Conservation (phyloP, 23 tunicate species). For the Ascidia mentula region DNA sequence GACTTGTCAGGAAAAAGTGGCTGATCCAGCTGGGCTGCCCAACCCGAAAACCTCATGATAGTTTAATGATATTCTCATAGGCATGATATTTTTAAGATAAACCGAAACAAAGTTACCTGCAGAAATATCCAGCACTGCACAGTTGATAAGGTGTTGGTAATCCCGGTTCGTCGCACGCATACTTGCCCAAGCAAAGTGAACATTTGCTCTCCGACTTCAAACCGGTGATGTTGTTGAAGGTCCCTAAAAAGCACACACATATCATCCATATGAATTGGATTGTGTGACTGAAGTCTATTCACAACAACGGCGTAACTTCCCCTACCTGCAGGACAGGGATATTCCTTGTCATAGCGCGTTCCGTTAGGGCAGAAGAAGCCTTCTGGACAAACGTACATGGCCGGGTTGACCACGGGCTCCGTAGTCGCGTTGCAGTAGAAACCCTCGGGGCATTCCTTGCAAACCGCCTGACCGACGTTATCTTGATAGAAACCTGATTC, state of each 20-base stretch:
- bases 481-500: slow-evolving; percentile 83
- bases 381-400: slow-evolving; percentile 55
- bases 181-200: slow-evolving; percentile 42
- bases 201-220: slow-evolving; percentile 31
- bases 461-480: slow-evolving; percentile 18
- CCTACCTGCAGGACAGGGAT: slow-evolving; percentile 83
- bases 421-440: slow-evolving; percentile 66
- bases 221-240: slow-evolving; percentile 70
- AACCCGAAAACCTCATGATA: no score
- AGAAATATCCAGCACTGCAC: slow-evolving; percentile 76
- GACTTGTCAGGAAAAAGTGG: no score
- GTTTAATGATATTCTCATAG: no score
- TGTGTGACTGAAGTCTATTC: no score
- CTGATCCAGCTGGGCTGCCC: no score
- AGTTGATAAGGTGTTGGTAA: slow-evolving; percentile 40
- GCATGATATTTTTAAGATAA: no score
- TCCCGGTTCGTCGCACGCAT: slow-evolving; percentile 76
- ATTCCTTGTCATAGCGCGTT: slow-evolving; percentile 59
- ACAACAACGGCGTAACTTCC: no score
- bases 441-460: slow-evolving; percentile 83
- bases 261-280: neutral
- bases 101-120: slow-evolving; percentile 52
- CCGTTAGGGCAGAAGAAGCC: slow-evolving; percentile 85
- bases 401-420: slow-evolving; percentile 64
- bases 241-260: slow-evolving; percentile 40